Base-by-base conservation (phyloP, 2,888 invertebrate genomes). In the Leptinotarsa haldemani region DNA sequence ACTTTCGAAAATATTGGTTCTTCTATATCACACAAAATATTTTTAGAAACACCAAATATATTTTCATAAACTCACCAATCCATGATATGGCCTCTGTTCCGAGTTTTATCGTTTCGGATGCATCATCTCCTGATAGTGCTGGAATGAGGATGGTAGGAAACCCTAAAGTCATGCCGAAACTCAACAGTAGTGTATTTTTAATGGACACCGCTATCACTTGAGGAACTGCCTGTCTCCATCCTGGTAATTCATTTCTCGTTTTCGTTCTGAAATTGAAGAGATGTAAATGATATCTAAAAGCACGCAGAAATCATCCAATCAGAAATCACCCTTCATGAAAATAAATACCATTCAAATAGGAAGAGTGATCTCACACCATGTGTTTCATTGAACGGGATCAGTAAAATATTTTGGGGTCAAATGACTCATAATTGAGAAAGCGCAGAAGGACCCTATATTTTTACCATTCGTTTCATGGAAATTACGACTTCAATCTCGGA, bases 141-240 rank as follows among this genome's bases (percentile, higher is more conserved):
- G 95, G 94, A 80, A 95, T 94, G 20, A 95, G 90, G 76, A 95
- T 94, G 5, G 95, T 94, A 0, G 94, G 92, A 81, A 94, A 95
- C 0, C 95, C 95, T 65, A 95, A 87, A 0, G 94, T 94, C 91
- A 94, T 93, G 69, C 95, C 95, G 85, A 94, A 95, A 13, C 92
- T 93, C 79, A 94, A 87, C 52, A 95, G 89, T 53, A 95, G 88
- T 73, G 94, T 89, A 87, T 95, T 95, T 87, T 95, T 95, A 22
- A 94, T 93, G 82, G 92, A 91, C 46, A 94, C 94, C n/a, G 95
- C 95, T 78, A 94, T 84, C 78, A 93, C 89, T 88, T 95, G 94
- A 2, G 94, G 94, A 65, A 93, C 83, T 0, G 93, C 92, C 79
- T 88, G 61, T 40, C 65, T 65, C 15, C 18, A 68, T 56, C 0